phyloP scores from a whole-genome alignment of 2,113 vertebrate species.

The Thryonomys swinderianus region DNA sequence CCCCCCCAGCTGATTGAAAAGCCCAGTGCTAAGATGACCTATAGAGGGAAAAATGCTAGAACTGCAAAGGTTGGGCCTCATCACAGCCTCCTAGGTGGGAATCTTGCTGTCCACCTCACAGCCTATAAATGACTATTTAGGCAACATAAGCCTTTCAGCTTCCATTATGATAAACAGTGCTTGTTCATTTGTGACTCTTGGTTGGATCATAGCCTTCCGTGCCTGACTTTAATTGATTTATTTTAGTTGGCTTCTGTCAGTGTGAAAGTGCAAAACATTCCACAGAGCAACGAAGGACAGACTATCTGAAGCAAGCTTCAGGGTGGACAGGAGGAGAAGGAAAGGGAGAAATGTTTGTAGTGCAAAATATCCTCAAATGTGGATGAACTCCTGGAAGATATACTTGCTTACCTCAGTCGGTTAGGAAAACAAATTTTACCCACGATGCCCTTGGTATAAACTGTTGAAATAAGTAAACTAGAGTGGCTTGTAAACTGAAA shows the following conservation, averaged over 20 bases:
- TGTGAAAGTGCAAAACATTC: conserved; percentile 52
- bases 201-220: conserved; percentile 46
- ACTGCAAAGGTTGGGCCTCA: not conserved
- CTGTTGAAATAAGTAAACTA: not conserved
- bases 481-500: not conserved
- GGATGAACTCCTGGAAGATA: not conserved
- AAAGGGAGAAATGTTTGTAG: not conserved
- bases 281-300: not conserved
- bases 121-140: conserved; percentile 71
- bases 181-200: conserved; percentile 57
- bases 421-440: not conserved
- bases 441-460: not conserved
- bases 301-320: not conserved
- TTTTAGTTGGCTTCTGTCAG: conserved; percentile 56
- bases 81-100: not conserved
- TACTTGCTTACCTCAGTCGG: not conserved
- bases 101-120: not conserved
- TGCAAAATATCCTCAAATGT: not conserved
- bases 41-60: not conserved
- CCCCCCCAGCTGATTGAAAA: not conserved
- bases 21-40: not conserved
- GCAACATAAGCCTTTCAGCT: conserved; percentile 66
- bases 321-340: too few species aligned
- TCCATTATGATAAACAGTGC: conserved; percentile 59
- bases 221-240: conserved; percentile 59